Percentiles rank a stretch among this genome's conserved stretches.
Conservation (phyloP, 2,888 invertebrate species). For the Microctonus aethiopoides region DNA sequence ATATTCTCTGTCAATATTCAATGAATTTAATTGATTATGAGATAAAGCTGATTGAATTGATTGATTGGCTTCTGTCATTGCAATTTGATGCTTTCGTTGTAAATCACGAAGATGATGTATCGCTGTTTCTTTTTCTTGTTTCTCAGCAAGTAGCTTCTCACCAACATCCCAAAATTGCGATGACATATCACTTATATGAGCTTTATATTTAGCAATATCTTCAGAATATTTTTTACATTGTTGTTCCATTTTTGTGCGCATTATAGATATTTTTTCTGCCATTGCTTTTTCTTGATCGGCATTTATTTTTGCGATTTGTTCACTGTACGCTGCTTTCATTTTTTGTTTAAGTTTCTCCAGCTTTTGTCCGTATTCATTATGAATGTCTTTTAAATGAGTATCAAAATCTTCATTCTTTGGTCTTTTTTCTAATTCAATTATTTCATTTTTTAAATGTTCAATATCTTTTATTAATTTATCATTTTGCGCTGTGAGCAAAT, state of each 20-base stretch:
- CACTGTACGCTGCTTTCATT: conserved; percentile 75
- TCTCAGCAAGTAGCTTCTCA: conserved; percentile 72
- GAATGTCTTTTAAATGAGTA: conserved; percentile 69
- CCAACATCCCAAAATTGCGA: conserved; percentile 74
- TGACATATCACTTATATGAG: conserved; percentile 70
- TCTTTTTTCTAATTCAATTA: conserved; percentile 48
- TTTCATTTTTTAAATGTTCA: conserved; percentile 34
- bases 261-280: conserved; percentile 67
- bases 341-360: conserved; percentile 82
- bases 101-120: conserved; percentile 60
- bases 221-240: conserved; percentile 60
- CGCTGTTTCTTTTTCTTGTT: conserved; percentile 71
- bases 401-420: conserved; percentile 53
- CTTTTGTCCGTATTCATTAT: conserved; percentile 79
- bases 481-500: conserved; percentile 40
- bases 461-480: conserved; percentile 48
- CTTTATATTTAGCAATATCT: conserved; percentile 68
- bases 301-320: conserved; percentile 71
- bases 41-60: neutral
- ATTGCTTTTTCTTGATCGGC: conserved; percentile 70
- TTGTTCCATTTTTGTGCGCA: conserved; percentile 56
- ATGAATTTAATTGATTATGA: conserved; percentile 31
- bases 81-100: conserved; percentile 27
- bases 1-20: conserved; percentile 52
- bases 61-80: conserved; percentile 25